Base-by-base conservation (phyloP, 2,888 invertebrate species). In the Caenorhabditis imperialis region DNA sequence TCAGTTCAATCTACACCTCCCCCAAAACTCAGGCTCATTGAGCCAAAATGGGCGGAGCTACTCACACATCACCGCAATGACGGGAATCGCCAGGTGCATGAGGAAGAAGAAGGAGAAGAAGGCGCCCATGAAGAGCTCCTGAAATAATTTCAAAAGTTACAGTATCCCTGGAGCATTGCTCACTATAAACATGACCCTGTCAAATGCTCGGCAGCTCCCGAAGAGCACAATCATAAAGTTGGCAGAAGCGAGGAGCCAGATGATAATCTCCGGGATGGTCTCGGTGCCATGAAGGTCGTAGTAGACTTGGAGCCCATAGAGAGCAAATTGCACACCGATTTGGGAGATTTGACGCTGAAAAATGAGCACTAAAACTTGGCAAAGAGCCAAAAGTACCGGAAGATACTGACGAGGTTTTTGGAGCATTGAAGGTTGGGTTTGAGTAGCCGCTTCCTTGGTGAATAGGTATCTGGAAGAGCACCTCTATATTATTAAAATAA, bases 81-180 rank as follows among this genome's bases (percentile, higher is more conserved):
- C 45, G 2, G 45, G 45, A n/a, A 47, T 47, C 8, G 10, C 20
- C n/a, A n/a, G 16, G 27, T 47, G 12, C n/a, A 47, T 12, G 3
- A 16, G 10, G n/a, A 5, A 27, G 45, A 20, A 47, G 45, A 47
- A 47, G n/a, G 27, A 27, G 27, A 47, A 10, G 45, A 47, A 47
- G 2, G 45, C 45, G 45, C n/a, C 45, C n/a, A 47, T 14, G 16
- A 47, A 47, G n/a, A 47, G 27, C 12, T 47, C 45, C 45, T 47
- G 16, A 14, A 42, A 20, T 38, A 38, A 38, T 37, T 37, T 40
- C 40, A 40, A n/a, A 40, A 16, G 38, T 38, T 38, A 38, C 38
- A 14, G 38, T 38, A 38, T 10, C n/a, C 38, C n/a, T 12, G n/a
- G 8, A 38, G 4, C 4, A n/a, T 42, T 18, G 20, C 27, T n/a